Base-by-base conservation (phyloP, 37 sponge, comb jelly and placozoan genomes). In the Hexactinellida sp. region DNA sequence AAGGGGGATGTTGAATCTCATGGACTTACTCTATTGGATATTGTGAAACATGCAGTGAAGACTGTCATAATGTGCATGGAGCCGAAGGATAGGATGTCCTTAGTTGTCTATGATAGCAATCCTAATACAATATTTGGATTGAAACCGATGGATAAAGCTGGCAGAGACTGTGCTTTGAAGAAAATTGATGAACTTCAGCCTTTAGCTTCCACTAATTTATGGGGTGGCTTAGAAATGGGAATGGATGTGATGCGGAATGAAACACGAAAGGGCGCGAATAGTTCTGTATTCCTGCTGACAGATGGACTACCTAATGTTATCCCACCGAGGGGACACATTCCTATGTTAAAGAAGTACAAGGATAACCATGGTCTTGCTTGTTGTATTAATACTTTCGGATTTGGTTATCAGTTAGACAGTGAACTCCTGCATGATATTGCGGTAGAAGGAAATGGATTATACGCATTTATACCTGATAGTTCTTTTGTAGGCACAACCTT, bases 31-130 rank as follows among this genome's bases (percentile, higher is more conserved):
- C 35, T 39, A 23, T 37, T 85, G 54, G 85, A 85, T 23, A 47
- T 85, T 7, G 85, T 85, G 54, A 85, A 85, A 54, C 85, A 85
- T 37, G 51, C 85, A 7, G 54, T 85, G 54, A 85, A 85, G 54
- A 85, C 85, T 30, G 85, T 85, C 7, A 36, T 54, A 23, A 52
- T 54, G 3, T 39, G 51, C 0, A 41, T 85, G 85, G 54, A 85
- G 54, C 37, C 36, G 0, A 35, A 52, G 36, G 85, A 85, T 37
- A 34, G 54, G 7, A 55, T 85, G 24, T 36, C 36, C 1, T 34
- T 85, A 30, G 37, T 85, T 0, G 54, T 52, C 54, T 85, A 54
- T 52, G 54, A 52, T 23, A 39, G 35, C 54, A 10, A 85, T 32
- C 54, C 85, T 30, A 85, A 52, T 1, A 85, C 25, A 9, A 52